Percentiles rank a stretch among this genome's conserved stretches.
Conservation (phyloP, 2,113 vertebrate genomes). For the Thunnus maccoyii region DNA sequence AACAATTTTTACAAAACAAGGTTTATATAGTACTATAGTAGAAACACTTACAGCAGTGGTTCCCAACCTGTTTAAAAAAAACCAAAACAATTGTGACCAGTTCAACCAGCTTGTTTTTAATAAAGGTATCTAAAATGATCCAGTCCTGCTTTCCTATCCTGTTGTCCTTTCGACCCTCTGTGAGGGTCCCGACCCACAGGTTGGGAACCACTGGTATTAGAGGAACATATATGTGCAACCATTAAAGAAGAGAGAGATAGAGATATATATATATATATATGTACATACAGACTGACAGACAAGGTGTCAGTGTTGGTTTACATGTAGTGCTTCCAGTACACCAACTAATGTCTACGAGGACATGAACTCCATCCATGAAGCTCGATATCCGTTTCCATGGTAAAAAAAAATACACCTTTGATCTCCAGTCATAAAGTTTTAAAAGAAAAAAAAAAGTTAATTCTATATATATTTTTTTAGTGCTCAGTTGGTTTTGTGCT, state of each 20-base stretch:
- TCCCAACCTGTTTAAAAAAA: neutral
- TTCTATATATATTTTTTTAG: too few relatives aligned
- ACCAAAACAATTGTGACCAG: too few relatives aligned
- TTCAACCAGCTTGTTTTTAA: too few relatives aligned
- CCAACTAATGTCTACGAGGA: neutral
- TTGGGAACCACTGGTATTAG: neutral
- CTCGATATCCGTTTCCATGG: neutral
- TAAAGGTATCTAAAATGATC: too few relatives aligned
- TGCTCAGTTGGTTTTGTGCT: too few relatives aligned
- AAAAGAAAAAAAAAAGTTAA: neutral
- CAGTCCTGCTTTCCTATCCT: neutral
- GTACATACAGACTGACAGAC: neutral
- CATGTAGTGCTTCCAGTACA: conserved; percentile 58
- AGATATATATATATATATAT: too few relatives aligned
- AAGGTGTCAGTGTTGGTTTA: conserved; percentile 2
- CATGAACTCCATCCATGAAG: neutral
- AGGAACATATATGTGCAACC: too few relatives aligned
- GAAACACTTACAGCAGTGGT: neutral
- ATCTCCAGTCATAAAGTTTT: neutral
- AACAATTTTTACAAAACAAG: neutral
- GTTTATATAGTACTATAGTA: neutral
- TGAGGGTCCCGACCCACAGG: neutral
- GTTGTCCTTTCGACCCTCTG: neutral
- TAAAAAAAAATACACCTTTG: neutral
- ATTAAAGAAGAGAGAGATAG: neutral